Evolutionary conservation across 2,888 invertebrate genomes (phyloP), one percentile per base, ranked within the genome.

Genomic region (Conchocele bisecta): DNA sequence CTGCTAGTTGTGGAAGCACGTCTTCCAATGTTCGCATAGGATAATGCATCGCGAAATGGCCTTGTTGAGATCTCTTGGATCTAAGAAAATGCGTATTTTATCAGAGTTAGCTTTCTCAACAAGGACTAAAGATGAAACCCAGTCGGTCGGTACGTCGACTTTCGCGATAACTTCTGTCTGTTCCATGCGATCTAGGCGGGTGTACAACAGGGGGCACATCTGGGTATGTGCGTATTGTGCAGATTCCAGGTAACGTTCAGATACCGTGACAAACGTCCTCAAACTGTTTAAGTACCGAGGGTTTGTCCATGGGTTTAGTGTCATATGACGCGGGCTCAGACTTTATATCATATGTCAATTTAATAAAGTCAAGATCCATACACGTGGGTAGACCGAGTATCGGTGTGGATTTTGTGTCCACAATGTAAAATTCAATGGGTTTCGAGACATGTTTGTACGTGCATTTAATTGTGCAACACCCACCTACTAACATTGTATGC

Each of bases 81-180:
- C 48, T 6, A 48, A 15, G 31, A 28, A 48, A 9, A 28, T 48
- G 17, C 48, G n/a, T 15, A 48, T n/a, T 48, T 48, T 48, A 26
- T 31, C 48, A 29, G 48, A 48, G 15, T 48, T 48, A n/a, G n/a
- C n/a, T 48, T 48, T 48, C 28, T 48, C 48, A 15, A 48, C 48
- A 48, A 48, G 28, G 48, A 48, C 48, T 31, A 48, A 29, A 24
- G 48, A 46, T 15, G 22, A 26, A 7, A 48, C 48, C 48, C 48
- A 48, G 2, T 71, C 57, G 35, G 76, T 64, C 4, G 78, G 79
- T n/a, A 57, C 60, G 3, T 51, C 67, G 3, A 76, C 67, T 29
- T 63, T 67, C 4, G 46, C 13, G 29, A 79, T 77, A 15, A 75
- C 42, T 6, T 59, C 22, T 1, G n/a, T 1, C 2, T 66, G 39